Conservation (phyloP, 2,113 vertebrate genomes). For the Oncorhynchus nerka region DNA sequence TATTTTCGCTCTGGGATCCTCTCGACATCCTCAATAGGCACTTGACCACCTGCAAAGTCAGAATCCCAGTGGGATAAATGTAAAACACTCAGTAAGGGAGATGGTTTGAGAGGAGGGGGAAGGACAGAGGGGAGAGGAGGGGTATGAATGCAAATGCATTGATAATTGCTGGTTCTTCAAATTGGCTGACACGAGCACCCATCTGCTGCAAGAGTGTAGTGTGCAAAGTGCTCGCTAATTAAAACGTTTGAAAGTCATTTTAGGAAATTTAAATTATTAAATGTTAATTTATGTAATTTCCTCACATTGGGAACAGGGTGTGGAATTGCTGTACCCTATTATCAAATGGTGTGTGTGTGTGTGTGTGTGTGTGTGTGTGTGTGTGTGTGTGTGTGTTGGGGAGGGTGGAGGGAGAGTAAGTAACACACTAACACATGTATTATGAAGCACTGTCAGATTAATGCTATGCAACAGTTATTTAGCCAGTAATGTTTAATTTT, state of each 20-base stretch:
- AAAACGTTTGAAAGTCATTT: conserved; percentile 73
- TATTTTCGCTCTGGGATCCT: conserved; percentile 51
- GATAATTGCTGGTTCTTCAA: conserved; percentile 66
- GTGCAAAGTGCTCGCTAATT: conserved; percentile 70
- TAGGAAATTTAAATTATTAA: conserved; percentile 68
- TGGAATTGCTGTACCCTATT: conserved; percentile 42
- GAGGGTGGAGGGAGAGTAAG: conserved; percentile 15
- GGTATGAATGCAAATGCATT: conserved; percentile 67
- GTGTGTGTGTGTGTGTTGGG: conserved; percentile 10
- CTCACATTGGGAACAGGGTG: conserved; percentile 39
- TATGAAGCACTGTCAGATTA: conserved; percentile 71
- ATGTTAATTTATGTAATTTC: conserved; percentile 65
- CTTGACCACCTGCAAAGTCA: conserved; percentile 61
- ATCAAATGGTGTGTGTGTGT: conserved; percentile 16
- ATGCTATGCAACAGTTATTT: conserved; percentile 75
- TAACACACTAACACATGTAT: conserved; percentile 59
- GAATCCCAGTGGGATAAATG: conserved; percentile 46
- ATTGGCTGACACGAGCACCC: conserved; percentile 69
- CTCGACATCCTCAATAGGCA: conserved; percentile 48
- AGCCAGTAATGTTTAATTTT: conserved; percentile 74
- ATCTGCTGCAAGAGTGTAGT: conserved; percentile 65
- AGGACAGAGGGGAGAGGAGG: conserved; percentile 40
- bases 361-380: conserved; percentile 13
- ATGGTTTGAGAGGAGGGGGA: conserved; percentile 39
- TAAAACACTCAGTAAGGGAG: conserved; percentile 47